Percentiles rank a stretch among this genome's conserved stretches.
These are phyloP conservation scores for Tachysurus vachellii DNA, from an alignment of 2,113 vertebrate genomes.

Conservation along the genomic window DNA sequence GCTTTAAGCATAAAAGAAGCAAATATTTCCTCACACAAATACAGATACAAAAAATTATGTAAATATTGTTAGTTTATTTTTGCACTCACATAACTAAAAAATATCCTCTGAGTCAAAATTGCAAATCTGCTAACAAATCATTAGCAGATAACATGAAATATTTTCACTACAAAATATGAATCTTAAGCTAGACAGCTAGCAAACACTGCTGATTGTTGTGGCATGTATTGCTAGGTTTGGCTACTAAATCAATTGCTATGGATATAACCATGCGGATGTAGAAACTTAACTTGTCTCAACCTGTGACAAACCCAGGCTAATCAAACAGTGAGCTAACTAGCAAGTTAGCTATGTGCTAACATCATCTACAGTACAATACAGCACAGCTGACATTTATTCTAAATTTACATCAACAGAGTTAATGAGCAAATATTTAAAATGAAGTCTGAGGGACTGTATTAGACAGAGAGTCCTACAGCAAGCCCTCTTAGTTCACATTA, in stretches of 20 bases:
- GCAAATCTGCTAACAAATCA: neutral
- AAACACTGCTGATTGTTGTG: neutral
- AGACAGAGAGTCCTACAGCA: neutral
- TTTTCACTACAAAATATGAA: too few relatives aligned
- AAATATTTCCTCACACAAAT: neutral
- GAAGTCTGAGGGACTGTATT: too few relatives aligned
- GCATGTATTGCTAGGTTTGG: neutral
- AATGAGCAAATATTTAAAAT: neutral
- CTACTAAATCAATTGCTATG: neutral
- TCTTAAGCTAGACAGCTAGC: neutral
- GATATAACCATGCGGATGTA: neutral
- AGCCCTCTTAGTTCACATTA: neutral
- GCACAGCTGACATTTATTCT: neutral
- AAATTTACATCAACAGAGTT: neutral
- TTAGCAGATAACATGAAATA: too few relatives aligned
- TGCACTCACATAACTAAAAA: neutral
- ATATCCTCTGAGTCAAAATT: neutral
- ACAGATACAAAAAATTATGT: neutral
- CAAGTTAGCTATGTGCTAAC: neutral
- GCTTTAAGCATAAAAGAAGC: neutral
- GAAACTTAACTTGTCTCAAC: neutral
- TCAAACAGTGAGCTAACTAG: neutral
- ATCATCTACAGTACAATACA: neutral
- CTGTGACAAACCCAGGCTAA: neutral
- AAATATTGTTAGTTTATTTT: neutral